Percentiles rank a stretch among this genome's conserved stretches.
Evolutionary conservation across 2,888 invertebrate genomes (phyloP).

Genomic region (Aspidapion aeneum): DNA sequence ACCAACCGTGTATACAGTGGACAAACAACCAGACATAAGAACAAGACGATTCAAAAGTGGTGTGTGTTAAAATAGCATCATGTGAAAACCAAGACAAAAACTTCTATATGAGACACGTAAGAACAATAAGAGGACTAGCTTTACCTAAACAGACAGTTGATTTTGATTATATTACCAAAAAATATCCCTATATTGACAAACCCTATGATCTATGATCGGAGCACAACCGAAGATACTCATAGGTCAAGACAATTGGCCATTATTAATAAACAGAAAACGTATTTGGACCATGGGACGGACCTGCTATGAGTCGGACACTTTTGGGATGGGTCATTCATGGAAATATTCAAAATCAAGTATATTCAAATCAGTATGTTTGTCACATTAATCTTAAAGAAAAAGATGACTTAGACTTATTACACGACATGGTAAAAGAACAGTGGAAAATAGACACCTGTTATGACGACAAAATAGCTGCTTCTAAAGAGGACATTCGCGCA

Average conservation of each 20-base stretch:
- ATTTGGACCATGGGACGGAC: too few species aligned
- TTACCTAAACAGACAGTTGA: background rate
- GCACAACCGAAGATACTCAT: background rate
- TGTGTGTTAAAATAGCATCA: background rate
- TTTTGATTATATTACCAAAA: background rate
- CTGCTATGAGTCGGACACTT: too few species aligned
- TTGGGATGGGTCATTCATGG: background rate
- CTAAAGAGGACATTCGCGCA: too few species aligned
- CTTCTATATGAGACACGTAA: background rate
- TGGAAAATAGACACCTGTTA: background rate
- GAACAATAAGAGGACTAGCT: background rate
- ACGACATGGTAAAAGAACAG: background rate
- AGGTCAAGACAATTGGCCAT: background rate
- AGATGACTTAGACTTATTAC: too few species aligned
- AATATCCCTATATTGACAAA: background rate
- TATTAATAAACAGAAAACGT: background rate
- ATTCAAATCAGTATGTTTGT: too few species aligned
- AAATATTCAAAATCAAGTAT: too few species aligned
- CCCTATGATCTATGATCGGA: background rate
- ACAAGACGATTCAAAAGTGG: background rate
- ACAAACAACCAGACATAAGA: background rate
- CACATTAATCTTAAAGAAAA: too few species aligned
- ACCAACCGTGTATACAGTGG: too few species aligned
- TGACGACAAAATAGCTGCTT: too few species aligned
- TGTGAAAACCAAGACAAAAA: background rate